Evolutionary conservation across 2,888 invertebrate genomes (phyloP).

Genomic region (Pandemis cinnamomeana): DNA sequence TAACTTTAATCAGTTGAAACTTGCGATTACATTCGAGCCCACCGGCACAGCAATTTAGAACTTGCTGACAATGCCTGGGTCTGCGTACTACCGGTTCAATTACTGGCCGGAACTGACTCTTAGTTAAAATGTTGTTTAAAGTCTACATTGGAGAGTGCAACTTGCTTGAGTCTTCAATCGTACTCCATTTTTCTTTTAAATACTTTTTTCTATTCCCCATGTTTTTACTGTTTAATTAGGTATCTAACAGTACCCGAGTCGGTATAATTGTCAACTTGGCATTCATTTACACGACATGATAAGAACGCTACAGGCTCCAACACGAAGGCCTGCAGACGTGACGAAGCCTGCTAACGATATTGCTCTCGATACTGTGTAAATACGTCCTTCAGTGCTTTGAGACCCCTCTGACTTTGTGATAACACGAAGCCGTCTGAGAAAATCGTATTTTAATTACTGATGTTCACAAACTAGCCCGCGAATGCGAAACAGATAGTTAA

Average conservation of each 20-base stretch:
- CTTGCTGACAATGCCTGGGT: conserved; percentile 23
- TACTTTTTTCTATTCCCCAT: background rate
- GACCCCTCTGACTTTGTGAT: too few relatives aligned
- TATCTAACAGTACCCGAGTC: background rate
- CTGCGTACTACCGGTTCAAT: conserved; percentile 12
- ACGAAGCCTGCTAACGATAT: background rate
- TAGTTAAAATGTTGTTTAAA: conserved; percentile 15
- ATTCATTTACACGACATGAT: background rate
- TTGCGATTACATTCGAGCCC: conserved; percentile 16
- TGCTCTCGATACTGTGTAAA: background rate
- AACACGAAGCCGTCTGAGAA: too few relatives aligned
- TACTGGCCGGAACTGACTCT: conserved; percentile 18
- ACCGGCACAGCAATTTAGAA: conserved; percentile 13
- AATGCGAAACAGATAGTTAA: too few relatives aligned
- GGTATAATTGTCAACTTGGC: background rate
- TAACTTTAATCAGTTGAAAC: conserved; percentile 25
- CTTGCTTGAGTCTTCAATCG: background rate
- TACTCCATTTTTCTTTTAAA: background rate
- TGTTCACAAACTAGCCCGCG: too few relatives aligned
- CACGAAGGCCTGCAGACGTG: background rate
- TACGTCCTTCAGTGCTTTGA: background rate
- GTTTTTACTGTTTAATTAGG: background rate
- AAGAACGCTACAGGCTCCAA: background rate
- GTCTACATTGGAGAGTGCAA: background rate
- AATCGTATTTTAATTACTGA: too few relatives aligned